A percentile compares a stretch with the other conserved stretches of the same genome.
These are phyloP conservation scores for Rhinatrema bivittatum DNA, from an alignment of 2,797 vertebrate genomes.

Conservation along the genomic window DNA sequence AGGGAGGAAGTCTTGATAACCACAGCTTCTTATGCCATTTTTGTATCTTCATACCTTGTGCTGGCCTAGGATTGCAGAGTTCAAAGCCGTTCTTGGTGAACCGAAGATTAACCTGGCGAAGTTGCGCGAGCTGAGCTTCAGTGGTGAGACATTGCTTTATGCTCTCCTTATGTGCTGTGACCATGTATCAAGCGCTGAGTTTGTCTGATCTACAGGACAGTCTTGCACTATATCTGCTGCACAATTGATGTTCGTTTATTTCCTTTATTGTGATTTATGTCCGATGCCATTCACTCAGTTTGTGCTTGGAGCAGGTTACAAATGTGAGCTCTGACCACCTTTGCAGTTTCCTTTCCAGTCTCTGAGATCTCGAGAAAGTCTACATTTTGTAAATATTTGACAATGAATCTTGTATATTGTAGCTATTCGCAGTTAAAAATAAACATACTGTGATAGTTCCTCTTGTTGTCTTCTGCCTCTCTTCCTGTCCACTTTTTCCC, in stretches of 20 bases:
- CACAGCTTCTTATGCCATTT: too few relatives aligned
- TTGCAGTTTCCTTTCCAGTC: too few relatives aligned
- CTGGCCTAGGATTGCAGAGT: slow-evolving; percentile 94
- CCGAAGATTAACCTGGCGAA: slow-evolving; percentile 70
- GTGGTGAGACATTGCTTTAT: slow-evolving; percentile 59
- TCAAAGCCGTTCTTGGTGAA: slow-evolving; percentile 76
- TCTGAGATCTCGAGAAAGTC: neutral
- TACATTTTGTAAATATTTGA: neutral
- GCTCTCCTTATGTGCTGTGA: accelerated
- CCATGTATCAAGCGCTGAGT: neutral
- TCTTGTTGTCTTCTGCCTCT: neutral
- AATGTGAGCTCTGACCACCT: too few relatives aligned
- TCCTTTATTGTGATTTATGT: too few relatives aligned
- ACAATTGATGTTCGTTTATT: too few relatives aligned
- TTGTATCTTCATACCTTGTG: too few relatives aligned
- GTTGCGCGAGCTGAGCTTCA: slow-evolving; percentile 84
- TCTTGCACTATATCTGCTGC: accelerated
- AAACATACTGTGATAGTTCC: too few relatives aligned
- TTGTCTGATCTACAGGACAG: neutral
- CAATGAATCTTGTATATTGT: too few relatives aligned
- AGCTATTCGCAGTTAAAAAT: too few relatives aligned
- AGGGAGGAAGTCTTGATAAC: too few relatives aligned
- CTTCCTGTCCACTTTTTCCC: slow-evolving; percentile 12
- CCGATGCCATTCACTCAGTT: too few relatives aligned
- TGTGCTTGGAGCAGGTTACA: too few relatives aligned